Base-by-base conservation (phyloP, 2,888 invertebrate species). In the Calliopum simillimum region DNA sequence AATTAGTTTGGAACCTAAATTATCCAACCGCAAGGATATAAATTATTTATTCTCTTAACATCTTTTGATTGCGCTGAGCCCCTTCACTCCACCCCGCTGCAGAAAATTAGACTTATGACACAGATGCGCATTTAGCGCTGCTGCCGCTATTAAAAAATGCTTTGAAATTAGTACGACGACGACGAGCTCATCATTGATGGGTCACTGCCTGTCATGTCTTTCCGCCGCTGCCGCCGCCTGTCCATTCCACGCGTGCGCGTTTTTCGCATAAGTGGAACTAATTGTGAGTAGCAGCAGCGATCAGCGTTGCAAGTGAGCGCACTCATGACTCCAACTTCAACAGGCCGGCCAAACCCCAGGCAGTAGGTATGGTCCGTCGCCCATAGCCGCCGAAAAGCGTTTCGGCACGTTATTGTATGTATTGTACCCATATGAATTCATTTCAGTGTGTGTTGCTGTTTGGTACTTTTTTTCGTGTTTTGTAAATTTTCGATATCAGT, bases 231-330 rank as follows among this genome's bases (percentile, higher is more conserved):
- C 51, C 46, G 3, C 14, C 59, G 47, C n/a, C 8, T 33, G 33
- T 33, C 33, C 33, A 33, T 44, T 69, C 64, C 69, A 51, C 69
- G 49, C 46, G 62, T 64, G 49, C 46, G 62, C 46, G 25, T 19
- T 55, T 62, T 46, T 68, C 62, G 61, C 64, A 47, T 69, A 53
- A 66, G 70, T 66, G 66, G 66, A 70, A 66, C 70, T 61, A 66
- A 70, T 70, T 70, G 44, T 55, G 66, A 55, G 49, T 14, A 53
- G n/a, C n/a, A n/a, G n/a, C n/a, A n/a, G n/a, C n/a, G n/a, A n/a
- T n/a, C n/a, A n/a, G 53, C 62, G 68, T 68, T 61, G 68, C 62
- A 62, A 62, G 25, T 68, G 68, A 61, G 44, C 55, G 68, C 62
- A 55, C 47, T 51, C 68, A 55, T 44, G 62, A 62, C 62, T 62